Evolutionary conservation across 64 coral and sea anemone genomes (phyloP).

Genomic region (Dendrophyllia cribrosa): DNA sequence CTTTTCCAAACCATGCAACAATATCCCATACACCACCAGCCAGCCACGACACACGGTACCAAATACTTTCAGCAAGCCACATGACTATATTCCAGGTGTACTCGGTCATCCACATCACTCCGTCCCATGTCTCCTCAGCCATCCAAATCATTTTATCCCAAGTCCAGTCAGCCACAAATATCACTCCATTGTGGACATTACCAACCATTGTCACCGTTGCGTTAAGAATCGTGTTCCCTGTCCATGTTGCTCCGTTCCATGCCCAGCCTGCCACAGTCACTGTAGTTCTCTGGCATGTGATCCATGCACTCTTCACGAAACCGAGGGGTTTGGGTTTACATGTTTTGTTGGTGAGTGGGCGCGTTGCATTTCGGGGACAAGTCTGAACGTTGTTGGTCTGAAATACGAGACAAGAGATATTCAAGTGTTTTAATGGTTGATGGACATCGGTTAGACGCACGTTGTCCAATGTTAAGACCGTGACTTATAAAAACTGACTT

Average conservation of each 20-base stretch:
- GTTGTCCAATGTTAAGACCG: no score
- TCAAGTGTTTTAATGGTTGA: no score
- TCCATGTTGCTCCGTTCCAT: neutral
- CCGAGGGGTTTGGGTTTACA: neutral
- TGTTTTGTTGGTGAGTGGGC: neutral
- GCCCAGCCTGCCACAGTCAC: neutral
- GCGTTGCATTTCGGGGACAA: neutral
- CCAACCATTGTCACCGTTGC: neutral
- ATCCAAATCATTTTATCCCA: neutral
- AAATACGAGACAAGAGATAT: neutral
- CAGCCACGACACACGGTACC: neutral
- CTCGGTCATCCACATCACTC: neutral
- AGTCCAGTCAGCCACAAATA: neutral
- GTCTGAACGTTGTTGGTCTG: neutral
- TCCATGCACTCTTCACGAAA: neutral
- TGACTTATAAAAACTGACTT: no score
- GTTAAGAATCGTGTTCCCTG: neutral
- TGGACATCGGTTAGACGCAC: no score
- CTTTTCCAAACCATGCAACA: neutral
- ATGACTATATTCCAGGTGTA: neutral
- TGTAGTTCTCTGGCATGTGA: neutral
- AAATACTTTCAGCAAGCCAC: neutral
- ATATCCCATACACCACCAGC: neutral
- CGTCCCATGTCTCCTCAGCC: neutral
- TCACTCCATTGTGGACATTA: neutral